A percentile compares a stretch with the other conserved stretches of the same genome.
These are phyloP conservation scores for Tribolium castaneum DNA, from an alignment of 1,140 invertebrate species.

Conservation along the genomic window DNA sequence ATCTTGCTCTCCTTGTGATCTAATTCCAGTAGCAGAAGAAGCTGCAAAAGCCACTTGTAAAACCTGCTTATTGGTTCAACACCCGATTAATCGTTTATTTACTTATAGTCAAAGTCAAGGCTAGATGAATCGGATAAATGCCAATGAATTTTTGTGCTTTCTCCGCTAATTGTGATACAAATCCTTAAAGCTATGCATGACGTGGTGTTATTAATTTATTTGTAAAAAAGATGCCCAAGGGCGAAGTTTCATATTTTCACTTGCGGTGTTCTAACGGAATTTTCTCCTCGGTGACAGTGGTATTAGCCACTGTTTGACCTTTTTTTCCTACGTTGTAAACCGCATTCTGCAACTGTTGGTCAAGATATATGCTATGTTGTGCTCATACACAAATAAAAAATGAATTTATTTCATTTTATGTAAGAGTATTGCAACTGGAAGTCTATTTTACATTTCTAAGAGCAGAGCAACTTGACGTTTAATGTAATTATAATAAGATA, in stretches of 20 bases:
- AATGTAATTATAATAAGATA: too few species aligned
- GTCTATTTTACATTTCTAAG: neutral
- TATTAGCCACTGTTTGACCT: slow-evolving; percentile 26
- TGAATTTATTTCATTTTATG: too few species aligned
- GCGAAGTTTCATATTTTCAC: slow-evolving; percentile 22
- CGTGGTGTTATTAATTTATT: slow-evolving; percentile 5
- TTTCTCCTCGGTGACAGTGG: neutral
- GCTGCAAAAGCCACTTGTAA: slow-evolving; percentile 12
- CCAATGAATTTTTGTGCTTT: slow-evolving; percentile 19
- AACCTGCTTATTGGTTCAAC: slow-evolving; percentile 34
- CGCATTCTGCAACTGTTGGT: neutral
- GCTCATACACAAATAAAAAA: too few species aligned
- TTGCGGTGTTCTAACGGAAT: slow-evolving; percentile 10
- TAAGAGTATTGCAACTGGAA: too few species aligned
- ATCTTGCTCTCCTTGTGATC: slow-evolving; percentile 16
- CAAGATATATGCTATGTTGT: neutral
- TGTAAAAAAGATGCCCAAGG: neutral
- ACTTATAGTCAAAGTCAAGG: slow-evolving; percentile 19
- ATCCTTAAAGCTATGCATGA: neutral
- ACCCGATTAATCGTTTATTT: slow-evolving; percentile 41
- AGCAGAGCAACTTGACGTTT: too few species aligned
- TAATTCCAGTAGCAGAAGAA: slow-evolving; percentile 24
- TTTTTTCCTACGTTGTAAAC: slow-evolving; percentile 18
- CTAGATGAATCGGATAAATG: slow-evolving; percentile 21
- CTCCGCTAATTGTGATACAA: slow-evolving; percentile 3